A percentile compares a stretch with the other conserved stretches of the same genome.
phyloP scores from a whole-genome alignment of 2,888 invertebrate species.

The Apamea sordens region DNA sequence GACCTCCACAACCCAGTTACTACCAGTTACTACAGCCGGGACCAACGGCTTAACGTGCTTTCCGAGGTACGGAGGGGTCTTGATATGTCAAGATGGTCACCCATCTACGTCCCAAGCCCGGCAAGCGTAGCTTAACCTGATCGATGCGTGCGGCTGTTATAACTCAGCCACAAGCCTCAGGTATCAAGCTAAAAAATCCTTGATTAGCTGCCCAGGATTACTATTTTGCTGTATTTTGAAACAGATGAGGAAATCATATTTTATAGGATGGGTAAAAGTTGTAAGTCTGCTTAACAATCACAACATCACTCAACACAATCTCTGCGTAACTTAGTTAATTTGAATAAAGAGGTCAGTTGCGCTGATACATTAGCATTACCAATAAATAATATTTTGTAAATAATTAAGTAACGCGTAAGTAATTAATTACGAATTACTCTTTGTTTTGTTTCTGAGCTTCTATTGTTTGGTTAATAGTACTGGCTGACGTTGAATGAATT shows the following conservation, averaged over 20 bases:
- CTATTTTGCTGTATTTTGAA: not conserved
- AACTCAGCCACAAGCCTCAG: too few relatives aligned
- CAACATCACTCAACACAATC: not conserved
- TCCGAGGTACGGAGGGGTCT: too few relatives aligned
- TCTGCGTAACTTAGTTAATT: constrained; percentile 32
- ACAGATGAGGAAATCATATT: not conserved
- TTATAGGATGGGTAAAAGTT: constrained; percentile 25
- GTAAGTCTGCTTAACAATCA: constrained; percentile 11
- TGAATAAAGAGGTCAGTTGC: constrained; percentile 38
- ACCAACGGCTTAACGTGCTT: too few relatives aligned
- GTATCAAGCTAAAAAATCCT: too few relatives aligned
- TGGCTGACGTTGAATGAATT: not conserved
- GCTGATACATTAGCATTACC: not conserved
- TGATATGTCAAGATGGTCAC: too few relatives aligned
- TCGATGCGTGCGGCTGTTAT: too few relatives aligned
- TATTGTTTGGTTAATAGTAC: not conserved
- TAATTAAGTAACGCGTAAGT: not conserved
- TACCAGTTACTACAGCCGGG: too few relatives aligned
- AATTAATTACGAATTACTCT: not conserved
- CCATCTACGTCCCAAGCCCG: too few relatives aligned
- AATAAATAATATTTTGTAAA: not conserved
- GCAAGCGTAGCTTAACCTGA: too few relatives aligned
- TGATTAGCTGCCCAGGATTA: not conserved
- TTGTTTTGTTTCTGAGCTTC: not conserved
- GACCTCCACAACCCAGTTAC: too few relatives aligned